Evolutionary conservation across 2,888 invertebrate species (phyloP).

Genomic region (Lobophora halterata): DNA sequence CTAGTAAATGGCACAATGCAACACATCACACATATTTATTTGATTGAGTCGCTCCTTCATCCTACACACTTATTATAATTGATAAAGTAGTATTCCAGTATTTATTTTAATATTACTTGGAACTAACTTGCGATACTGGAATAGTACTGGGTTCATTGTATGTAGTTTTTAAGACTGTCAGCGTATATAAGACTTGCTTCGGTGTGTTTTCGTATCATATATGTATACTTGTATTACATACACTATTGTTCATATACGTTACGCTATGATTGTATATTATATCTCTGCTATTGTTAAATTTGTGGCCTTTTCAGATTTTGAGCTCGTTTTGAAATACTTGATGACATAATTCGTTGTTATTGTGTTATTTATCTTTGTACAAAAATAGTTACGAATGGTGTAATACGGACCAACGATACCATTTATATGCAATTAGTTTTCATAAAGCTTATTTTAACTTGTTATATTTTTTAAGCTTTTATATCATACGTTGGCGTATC

Average conservation of each 20-base stretch:
- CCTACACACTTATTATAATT: slow-evolving; percentile 10
- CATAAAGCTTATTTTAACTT: too few relatives aligned
- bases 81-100: slow-evolving; percentile 14
- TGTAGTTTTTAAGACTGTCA: slow-evolving; percentile 9
- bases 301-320: slow-evolving; percentile 3
- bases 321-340: slow-evolving; percentile 7
- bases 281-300: slow-evolving; percentile 1
- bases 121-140: neutral
- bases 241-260: slow-evolving; percentile 9
- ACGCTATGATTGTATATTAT: neutral
- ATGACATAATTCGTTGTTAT: too few relatives aligned
- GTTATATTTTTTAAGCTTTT: too few relatives aligned
- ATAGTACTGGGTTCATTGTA: slow-evolving; percentile 13
- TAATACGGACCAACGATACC: slow-evolving; percentile 17
- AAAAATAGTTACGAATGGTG: too few relatives aligned
- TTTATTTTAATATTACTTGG: neutral
- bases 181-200: slow-evolving; percentile 16
- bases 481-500: slow-evolving; percentile 36
- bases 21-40: slow-evolving; percentile 17
- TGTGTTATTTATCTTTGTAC: too few relatives aligned
- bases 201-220: slow-evolving; percentile 16
- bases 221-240: slow-evolving; percentile 6
- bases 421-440: slow-evolving; percentile 16
- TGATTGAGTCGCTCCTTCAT: slow-evolving; percentile 9
- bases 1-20: slow-evolving; percentile 21